Conservation (phyloP, 2,797 vertebrate genomes). For the Knipowitschia caucasica region DNA sequence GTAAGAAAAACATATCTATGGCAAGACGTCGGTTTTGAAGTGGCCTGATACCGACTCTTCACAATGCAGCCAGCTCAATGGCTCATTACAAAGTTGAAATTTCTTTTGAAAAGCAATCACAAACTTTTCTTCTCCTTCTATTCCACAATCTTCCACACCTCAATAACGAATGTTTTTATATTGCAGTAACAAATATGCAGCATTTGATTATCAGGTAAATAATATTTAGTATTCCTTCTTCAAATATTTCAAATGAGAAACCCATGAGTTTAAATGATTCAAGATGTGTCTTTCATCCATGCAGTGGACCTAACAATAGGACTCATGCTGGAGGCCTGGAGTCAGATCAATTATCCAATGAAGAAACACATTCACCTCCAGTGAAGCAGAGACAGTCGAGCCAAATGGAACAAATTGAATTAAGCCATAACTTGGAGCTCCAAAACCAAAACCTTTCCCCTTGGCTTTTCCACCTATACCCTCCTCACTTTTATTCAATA, state of each 20-base stretch:
- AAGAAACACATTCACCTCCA: slow-evolving; percentile 67
- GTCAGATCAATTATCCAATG: slow-evolving; percentile 64
- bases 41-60: too few relatives aligned
- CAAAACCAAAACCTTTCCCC: slow-evolving; percentile 47
- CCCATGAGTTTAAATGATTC: neutral
- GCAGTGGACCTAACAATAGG: slow-evolving; percentile 22
- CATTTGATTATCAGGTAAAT: too few relatives aligned
- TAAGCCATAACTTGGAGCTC: slow-evolving; percentile 61
- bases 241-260: neutral
- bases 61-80: too few relatives aligned
- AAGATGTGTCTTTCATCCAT: slow-evolving; percentile 18
- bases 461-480: slow-evolving; percentile 21
- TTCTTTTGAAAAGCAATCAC: too few relatives aligned
- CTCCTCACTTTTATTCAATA: slow-evolving; percentile 31
- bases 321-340: slow-evolving; percentile 45
- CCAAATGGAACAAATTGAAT: slow-evolving; percentile 74
- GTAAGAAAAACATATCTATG: too few relatives aligned
- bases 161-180: too few relatives aligned
- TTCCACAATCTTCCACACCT: too few relatives aligned
- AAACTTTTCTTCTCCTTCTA: too few relatives aligned
- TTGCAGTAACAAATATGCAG: too few relatives aligned
- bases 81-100: too few relatives aligned
- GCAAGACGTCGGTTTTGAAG: too few relatives aligned
- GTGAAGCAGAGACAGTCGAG: slow-evolving; percentile 65
- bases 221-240: too few relatives aligned